A percentile compares a stretch with the other conserved stretches of the same genome.
Conservation (phyloP, 2,888 invertebrate species). For the Lomographa bimaculata region DNA sequence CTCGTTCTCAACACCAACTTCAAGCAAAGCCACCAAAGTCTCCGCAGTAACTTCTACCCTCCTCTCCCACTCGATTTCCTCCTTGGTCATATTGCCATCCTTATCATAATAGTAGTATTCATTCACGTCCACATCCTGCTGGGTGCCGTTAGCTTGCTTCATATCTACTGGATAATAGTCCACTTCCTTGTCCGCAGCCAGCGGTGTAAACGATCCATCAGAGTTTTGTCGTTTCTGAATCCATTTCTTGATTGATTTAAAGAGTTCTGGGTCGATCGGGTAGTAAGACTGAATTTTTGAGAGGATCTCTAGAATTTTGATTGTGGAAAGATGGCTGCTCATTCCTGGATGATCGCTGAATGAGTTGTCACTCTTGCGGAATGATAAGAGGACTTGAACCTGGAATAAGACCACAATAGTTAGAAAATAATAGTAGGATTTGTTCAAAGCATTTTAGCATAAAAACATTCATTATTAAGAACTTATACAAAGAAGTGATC, state of each 20-base stretch:
- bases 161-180: constrained; percentile 74
- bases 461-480: no score
- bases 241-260: constrained; percentile 85
- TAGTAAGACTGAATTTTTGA: constrained; percentile 85
- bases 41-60: constrained; percentile 85
- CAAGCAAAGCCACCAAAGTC: constrained; percentile 83
- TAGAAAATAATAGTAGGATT: no score
- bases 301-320: constrained; percentile 84
- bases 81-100: constrained; percentile 77
- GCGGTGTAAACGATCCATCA: constrained; percentile 85
- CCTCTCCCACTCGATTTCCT: constrained; percentile 78
- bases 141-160: constrained; percentile 58
- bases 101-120: constrained; percentile 78
- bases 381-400: constrained; percentile 85
- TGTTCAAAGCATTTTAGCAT: no score
- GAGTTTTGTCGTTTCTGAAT: constrained; percentile 83
- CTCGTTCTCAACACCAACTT: constrained; percentile 84
- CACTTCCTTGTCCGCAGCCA: constrained; percentile 83
- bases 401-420: constrained; percentile 57
- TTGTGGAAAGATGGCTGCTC: constrained; percentile 84
- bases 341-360: constrained; percentile 87
- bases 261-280: constrained; percentile 84
- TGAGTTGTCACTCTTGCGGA: constrained; percentile 86
- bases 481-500: no score
- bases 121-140: constrained; percentile 66